Evolutionary conservation across 2,888 invertebrate species (phyloP).

Genomic region (Adelognathus sp.): DNA sequence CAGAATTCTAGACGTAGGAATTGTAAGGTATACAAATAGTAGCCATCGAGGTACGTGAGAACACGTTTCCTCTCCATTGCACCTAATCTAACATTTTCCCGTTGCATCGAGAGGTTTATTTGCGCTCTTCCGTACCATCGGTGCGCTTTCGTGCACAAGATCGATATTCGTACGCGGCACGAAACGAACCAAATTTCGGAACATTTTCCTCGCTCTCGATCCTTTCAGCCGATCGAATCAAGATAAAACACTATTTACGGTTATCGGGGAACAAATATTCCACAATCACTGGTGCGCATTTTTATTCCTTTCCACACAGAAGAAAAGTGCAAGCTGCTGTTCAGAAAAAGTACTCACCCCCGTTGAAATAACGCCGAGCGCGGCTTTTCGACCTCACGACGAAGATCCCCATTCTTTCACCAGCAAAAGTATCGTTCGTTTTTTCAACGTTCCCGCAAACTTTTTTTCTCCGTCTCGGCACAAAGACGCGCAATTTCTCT

Average conservation of each 20-base stretch:
- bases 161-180: constrained; percentile 57
- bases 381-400: constrained; percentile 2
- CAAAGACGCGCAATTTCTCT: not conserved
- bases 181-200: constrained; percentile 22
- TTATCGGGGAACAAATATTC: no score
- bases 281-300: no score
- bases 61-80: not conserved
- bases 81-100: not conserved
- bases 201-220: not conserved
- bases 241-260: not conserved
- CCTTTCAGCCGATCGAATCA: not conserved
- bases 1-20: no score
- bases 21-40: no score
- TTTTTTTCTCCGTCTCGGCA: not conserved
- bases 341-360: constrained; percentile 6
- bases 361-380: not conserved
- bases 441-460: not conserved
- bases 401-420: not conserved
- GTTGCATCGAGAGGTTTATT: constrained; percentile 33
- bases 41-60: not conserved
- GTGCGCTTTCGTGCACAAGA: constrained; percentile 28
- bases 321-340: not conserved
- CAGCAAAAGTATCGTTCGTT: not conserved
- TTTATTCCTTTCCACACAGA: not conserved
- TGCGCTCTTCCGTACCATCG: constrained; percentile 30